Evolutionary conservation across 1,140 invertebrate genomes (phyloP).

Genomic region (Stegodyphus mimosarum): DNA sequence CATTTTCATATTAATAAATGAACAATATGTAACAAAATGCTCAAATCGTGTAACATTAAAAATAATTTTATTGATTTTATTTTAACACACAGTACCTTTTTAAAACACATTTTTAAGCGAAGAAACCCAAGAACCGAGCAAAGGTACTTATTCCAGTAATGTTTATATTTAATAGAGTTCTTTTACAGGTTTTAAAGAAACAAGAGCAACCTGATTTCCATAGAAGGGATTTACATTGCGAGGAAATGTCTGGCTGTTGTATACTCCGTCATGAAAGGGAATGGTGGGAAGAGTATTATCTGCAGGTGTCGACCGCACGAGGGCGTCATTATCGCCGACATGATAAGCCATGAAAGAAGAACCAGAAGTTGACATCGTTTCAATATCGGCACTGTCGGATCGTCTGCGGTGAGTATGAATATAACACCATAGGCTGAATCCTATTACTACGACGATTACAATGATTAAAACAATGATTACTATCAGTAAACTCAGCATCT

Average conservation of each 20-base stretch:
- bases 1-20: too few relatives aligned
- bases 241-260: conserved; percentile 13
- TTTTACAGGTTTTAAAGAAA: conserved; percentile 51
- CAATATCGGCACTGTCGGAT: conserved; percentile 38
- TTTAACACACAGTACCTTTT: neutral
- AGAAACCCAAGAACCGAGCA: neutral
- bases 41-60: neutral
- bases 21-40: too few relatives aligned
- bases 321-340: conserved; percentile 36
- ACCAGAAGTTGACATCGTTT: conserved; percentile 52
- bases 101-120: neutral
- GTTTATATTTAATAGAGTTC: conserved; percentile 28
- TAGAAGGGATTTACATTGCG: conserved; percentile 31
- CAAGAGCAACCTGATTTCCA: conserved; percentile 44
- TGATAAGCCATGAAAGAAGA: conserved; percentile 58
- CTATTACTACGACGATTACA: conserved; percentile 40
- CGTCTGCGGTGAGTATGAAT: conserved; percentile 33
- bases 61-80: conserved; percentile 4
- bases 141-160: neutral
- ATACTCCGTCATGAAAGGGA: conserved; percentile 17
- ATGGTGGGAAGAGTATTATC: neutral
- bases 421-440: conserved; percentile 52
- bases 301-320: neutral
- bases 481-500: conserved; percentile 51
- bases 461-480: conserved; percentile 44